Percentiles rank a stretch among this genome's conserved stretches.
Conservation (phyloP, 2,797 vertebrate species). For the Spinibarbus caldwelli region DNA sequence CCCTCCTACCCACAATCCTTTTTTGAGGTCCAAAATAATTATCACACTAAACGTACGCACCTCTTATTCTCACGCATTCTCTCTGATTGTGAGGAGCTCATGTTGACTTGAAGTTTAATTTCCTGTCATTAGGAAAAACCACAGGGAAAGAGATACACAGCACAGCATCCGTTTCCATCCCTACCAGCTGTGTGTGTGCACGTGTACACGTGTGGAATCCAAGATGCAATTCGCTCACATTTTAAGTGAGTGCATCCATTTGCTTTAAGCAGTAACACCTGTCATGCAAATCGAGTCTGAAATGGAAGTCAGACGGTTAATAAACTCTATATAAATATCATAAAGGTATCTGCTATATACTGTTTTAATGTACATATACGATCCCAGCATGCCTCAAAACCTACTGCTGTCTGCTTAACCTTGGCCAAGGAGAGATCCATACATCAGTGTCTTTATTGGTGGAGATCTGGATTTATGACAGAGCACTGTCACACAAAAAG, state of each 20-base stretch:
- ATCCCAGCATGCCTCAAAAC: conserved; percentile 5
- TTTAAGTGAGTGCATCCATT: conserved; percentile 44
- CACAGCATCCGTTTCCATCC: conserved; percentile 11
- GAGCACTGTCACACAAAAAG: conserved; percentile 13
- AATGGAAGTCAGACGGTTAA: conserved; percentile 18
- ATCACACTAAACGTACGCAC: neutral
- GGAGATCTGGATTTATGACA: conserved; percentile 33
- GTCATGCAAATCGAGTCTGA: conserved; percentile 37
- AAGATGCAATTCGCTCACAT: conserved; percentile 33
- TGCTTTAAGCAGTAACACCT: conserved; percentile 43
- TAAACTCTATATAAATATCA: conserved; percentile 21
- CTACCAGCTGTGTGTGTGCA: conserved; percentile 10
- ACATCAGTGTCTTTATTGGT: conserved; percentile 37
- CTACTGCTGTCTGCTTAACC: conserved; percentile 43
- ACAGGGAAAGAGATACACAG: conserved; percentile 19
- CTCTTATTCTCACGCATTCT: neutral
- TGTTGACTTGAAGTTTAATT: conserved; percentile 41
- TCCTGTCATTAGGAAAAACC: conserved; percentile 37
- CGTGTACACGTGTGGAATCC: neutral
- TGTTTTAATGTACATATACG: conserved; percentile 3
- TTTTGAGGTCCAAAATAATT: conserved; percentile 7
- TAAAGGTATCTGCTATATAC: conserved; percentile 21
- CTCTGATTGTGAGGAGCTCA: conserved; percentile 18
- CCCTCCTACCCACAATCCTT: conserved; percentile 22
- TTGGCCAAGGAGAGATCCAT: conserved; percentile 51